A percentile compares a stretch with the other conserved stretches of the same genome.
Evolutionary conservation across 37 sponge, comb jelly and placozoan genomes (phyloP).

Genomic region (Ianthella basta): DNA sequence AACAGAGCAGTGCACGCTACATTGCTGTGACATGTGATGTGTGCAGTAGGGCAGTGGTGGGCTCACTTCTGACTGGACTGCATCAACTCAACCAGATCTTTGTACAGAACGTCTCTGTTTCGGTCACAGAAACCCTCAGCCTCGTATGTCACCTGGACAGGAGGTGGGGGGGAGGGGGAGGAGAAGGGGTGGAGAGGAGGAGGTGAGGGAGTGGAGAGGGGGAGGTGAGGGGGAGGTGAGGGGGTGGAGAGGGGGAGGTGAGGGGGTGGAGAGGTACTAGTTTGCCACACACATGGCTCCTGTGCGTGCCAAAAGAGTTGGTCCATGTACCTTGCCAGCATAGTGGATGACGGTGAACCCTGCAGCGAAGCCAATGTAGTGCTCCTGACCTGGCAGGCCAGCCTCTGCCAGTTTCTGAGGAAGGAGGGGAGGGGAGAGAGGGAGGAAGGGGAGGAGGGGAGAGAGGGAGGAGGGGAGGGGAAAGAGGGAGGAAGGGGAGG

Average conservation of each 20-base stretch:
- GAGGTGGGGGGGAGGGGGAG: neutral
- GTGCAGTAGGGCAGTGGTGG: neutral
- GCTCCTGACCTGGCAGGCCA: constrained; percentile 68
- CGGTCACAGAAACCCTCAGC: constrained; percentile 92
- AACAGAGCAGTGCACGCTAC: neutral
- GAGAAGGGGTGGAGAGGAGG: neutral
- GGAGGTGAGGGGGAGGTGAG: neutral
- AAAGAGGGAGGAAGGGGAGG: neutral
- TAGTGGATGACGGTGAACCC: constrained; percentile 95
- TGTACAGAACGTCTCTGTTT: constrained; percentile 95
- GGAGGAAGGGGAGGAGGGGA: neutral
- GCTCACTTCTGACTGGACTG: constrained; percentile 76
- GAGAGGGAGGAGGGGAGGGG: neutral
- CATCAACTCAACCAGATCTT: constrained; percentile 94
- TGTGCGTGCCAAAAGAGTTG: neutral
- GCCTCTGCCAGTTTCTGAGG: constrained; percentile 82
- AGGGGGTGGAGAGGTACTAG: neutral
- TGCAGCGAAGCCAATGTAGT: constrained; percentile 88
- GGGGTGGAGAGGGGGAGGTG: neutral
- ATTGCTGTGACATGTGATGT: neutral
- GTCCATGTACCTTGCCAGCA: constrained; percentile 84
- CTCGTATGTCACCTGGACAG: constrained; percentile 84
- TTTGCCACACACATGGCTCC: neutral
- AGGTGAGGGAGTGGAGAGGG: neutral
- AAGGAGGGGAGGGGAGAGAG: neutral